Evolutionary conservation across 2,888 invertebrate species (phyloP).

Genomic region (Hartigia nigra): DNA sequence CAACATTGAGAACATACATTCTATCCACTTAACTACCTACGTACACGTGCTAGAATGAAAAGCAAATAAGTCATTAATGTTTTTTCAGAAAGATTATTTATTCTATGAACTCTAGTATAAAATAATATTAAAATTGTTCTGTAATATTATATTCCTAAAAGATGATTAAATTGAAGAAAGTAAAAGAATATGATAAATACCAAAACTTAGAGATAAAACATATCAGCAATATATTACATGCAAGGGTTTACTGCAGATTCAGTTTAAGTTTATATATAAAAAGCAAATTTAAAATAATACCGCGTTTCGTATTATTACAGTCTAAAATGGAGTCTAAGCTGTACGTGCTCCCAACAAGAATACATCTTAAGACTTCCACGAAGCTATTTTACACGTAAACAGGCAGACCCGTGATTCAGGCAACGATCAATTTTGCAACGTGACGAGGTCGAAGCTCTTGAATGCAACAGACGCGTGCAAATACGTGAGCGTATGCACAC

Average conservation of each 20-base stretch:
- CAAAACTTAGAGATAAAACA: too few species aligned
- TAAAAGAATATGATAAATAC: neutral
- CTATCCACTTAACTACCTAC: neutral
- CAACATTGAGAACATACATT: neutral
- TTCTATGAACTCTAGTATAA: neutral
- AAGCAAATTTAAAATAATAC: neutral
- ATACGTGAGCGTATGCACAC: neutral
- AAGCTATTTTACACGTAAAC: neutral
- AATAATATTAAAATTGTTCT: neutral
- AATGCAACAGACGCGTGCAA: neutral
- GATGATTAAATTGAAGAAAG: neutral
- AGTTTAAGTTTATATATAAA: neutral
- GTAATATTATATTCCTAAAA: neutral
- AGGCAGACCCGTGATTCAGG: neutral
- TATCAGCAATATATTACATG: neutral
- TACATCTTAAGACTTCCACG: neutral
- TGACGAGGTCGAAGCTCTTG: neutral
- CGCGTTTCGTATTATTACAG: neutral
- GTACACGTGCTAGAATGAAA: too few species aligned
- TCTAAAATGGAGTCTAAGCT: neutral
- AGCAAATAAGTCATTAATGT: neutral
- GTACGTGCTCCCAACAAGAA: neutral
- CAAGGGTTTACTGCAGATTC: neutral
- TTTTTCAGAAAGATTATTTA: neutral
- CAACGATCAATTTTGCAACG: neutral